Base-by-base conservation (phyloP, 2,113 vertebrate species). In the Thymallus thymallus region DNA sequence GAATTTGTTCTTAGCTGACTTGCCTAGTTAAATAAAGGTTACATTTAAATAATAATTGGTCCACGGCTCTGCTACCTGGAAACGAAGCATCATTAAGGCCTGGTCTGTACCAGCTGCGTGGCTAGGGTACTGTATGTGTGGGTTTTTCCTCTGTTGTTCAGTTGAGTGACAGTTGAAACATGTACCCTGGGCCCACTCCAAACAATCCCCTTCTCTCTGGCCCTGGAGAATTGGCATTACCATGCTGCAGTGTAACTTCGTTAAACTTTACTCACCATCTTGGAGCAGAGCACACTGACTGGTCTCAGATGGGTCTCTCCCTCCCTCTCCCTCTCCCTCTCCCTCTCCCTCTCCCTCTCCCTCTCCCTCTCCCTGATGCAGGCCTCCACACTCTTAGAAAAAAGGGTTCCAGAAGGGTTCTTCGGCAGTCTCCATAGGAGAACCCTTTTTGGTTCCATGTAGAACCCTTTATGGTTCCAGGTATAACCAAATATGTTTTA, bases 261-360 rank as follows among this genome's bases (percentile, higher is more conserved):
- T 87, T 88, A 86, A 87, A 84, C 26, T 87, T 88, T 86, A 77
- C 88, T 41, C 35, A 41, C 35, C 35, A 41, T 78, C 84, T 29
- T n/a, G 61, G 74, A 85, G 82, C 22, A 18, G 70, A 58, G 71
- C 58, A n/a, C n/a, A 24, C 24, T 22, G 6, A 22, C 22, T 10
- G 61, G 61, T 23, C 61, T 66, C 29, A 30, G 14, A 14, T 24
- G 24, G 64, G 13, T 41, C 35, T 41, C 9, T 55, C 23, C 18
- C 48, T 41, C 9, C 9, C 35, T 41, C 35, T 41, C 35, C 35
- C 35, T 41, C 35, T 41, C 35, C 9, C 35, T 41, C 35, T 41
- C 35, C 9, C 72, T 0, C 32, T 9, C 35, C 9, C 35, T 35
- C 7, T 35, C 2, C 35, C 35, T 35, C 6, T 35, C 7, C 2